Base-by-base conservation (phyloP, 1,140 invertebrate species). In the Drosophila miranda region DNA sequence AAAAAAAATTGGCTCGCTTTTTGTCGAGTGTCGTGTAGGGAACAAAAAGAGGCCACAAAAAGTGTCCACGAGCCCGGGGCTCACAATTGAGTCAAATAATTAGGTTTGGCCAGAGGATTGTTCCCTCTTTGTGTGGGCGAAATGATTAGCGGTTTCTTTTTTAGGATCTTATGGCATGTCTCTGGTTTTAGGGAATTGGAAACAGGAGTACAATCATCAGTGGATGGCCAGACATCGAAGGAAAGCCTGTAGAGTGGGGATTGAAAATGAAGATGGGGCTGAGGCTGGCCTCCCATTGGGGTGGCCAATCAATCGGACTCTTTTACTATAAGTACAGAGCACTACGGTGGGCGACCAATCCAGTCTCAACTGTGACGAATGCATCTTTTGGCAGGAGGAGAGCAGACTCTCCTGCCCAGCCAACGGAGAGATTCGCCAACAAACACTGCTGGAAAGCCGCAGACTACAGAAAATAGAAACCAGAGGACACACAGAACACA, bases 1-100 rank as follows among this genome's bases (percentile, higher is more conserved):
- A n/a, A n/a, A n/a, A 87, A 86, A 87, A 83, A 83, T 86, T 87
- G 60, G 75, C 71, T 87, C 82, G 78, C 78, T 82, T 87, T 87
- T 87, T 87, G 77, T 86, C 49, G 46, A 52, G 42, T 51, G 49
- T 41, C 57, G 34, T 13, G 34, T 11, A 3, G 34, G 11, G 34
- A 54, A 71, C 45, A 74, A 68, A 69, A 62, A 57, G 46, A 62
- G 43, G 44, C 38, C 59, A 51, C 60, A 48, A 73, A 82, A 66
- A 59, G 41, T 45, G 46, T 69, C 48, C 80, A 76, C 67, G 63
- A 86, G 81, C 71, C 45, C 45, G 14, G 6, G n/a, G 14, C 57
- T 59, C 64, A 79, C 80, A 84, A 83, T 79, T 75, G 72, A 66
- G 67, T 42, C 82, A 75, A 86, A 86, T 86, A 86, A 86, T 86